Evolutionary conservation across 1,140 invertebrate species (phyloP).

Genomic region (Sarcophaga peregrina): DNA sequence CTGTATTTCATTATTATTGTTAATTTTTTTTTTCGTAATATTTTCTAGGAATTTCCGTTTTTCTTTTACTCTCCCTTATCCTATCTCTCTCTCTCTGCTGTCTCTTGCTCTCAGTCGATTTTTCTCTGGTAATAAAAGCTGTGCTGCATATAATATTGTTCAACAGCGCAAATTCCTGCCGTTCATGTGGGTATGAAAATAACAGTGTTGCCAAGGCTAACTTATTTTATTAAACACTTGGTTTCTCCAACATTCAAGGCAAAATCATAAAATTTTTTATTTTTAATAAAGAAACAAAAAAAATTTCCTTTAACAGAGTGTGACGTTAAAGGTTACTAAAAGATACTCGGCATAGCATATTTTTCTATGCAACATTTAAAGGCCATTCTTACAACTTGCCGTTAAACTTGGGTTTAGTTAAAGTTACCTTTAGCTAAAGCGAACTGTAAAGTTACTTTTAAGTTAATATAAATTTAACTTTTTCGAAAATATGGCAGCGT

Average conservation of each 20-base stretch:
- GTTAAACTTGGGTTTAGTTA: too few species aligned
- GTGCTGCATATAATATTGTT: not conserved
- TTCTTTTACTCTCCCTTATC: not conserved
- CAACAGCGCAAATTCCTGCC: not conserved
- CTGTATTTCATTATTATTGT: conserved; percentile 4
- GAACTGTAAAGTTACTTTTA: too few species aligned
- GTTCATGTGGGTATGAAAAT: not conserved
- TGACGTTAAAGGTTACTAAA: too few species aligned
- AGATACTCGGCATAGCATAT: too few species aligned
- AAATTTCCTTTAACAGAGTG: too few species aligned
- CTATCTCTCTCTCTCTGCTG: not conserved
- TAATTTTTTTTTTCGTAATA: not conserved
- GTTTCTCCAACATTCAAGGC: not conserved
- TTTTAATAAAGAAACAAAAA: too few species aligned
- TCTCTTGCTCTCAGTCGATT: not conserved
- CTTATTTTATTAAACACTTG: not conserved
- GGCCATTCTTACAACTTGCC: too few species aligned
- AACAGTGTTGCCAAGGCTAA: not conserved
- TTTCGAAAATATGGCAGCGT: too few species aligned
- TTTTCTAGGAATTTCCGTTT: conserved; percentile 32
- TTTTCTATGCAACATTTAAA: too few species aligned
- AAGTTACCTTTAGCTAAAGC: too few species aligned
- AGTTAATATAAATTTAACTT: too few species aligned
- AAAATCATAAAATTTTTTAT: not conserved
- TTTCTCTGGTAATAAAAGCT: not conserved